phyloP scores from a whole-genome alignment of 1,140 invertebrate species.

The Caerostris darwini region DNA sequence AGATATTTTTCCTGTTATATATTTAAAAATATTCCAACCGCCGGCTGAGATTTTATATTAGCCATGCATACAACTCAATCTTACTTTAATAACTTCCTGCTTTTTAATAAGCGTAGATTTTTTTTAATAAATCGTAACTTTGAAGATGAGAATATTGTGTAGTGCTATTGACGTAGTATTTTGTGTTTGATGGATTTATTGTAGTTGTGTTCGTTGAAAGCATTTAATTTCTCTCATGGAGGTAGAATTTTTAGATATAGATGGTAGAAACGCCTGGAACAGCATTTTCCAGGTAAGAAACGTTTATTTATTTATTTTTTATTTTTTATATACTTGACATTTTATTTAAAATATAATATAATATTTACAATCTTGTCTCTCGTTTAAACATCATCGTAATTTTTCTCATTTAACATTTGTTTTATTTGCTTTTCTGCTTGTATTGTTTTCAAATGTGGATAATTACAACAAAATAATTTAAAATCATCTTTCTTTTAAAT shows the following conservation, averaged over 20 bases:
- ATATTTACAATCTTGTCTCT: no score
- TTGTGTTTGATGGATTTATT: neutral
- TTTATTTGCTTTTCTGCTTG: no score
- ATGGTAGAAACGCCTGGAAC: constrained; percentile 62
- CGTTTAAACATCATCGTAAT: no score
- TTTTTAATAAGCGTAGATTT: constrained; percentile 12
- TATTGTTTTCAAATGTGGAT: no score
- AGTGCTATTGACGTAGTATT: neutral
- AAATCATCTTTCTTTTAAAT: no score
- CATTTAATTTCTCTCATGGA: constrained; percentile 45
- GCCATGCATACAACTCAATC: constrained; percentile 31
- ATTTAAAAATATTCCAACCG: neutral
- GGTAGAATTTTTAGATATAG: constrained; percentile 65
- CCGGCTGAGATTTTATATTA: neutral
- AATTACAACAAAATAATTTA: no score
- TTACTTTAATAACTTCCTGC: constrained; percentile 33
- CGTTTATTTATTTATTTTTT: neutral
- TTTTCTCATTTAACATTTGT: no score
- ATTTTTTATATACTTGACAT: no score
- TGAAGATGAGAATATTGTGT: neutral
- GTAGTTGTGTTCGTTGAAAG: neutral
- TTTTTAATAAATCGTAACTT: neutral
- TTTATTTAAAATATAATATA: no score
- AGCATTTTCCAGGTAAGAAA: constrained; percentile 62
- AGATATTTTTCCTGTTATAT: neutral